Evolutionary conservation across 2,113 vertebrate genomes (phyloP).

Genomic region (Etheostoma cragini): DNA sequence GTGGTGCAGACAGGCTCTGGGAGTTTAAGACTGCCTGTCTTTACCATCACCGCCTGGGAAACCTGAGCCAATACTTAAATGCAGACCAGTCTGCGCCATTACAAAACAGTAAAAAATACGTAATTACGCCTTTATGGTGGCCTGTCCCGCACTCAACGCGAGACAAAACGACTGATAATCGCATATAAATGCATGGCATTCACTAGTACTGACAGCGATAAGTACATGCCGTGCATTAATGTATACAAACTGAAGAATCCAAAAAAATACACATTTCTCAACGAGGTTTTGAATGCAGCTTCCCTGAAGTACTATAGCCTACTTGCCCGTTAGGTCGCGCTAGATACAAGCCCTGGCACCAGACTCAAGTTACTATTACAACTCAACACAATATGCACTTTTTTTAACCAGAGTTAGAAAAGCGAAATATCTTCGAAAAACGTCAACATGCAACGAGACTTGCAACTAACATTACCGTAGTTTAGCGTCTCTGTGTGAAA

Average conservation of each 20-base stretch:
- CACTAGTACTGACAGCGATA: background rate
- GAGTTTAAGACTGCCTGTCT: constrained; percentile 50
- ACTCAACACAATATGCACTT: accelerated
- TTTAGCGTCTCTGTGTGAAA: background rate
- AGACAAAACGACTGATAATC: background rate
- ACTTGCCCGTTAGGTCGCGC: background rate
- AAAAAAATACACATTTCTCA: background rate
- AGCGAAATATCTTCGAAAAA: background rate
- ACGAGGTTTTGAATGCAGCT: background rate
- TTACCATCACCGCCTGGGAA: constrained; percentile 27
- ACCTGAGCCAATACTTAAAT: constrained; percentile 26
- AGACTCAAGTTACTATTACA: background rate
- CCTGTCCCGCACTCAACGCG: background rate
- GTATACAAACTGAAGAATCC: background rate
- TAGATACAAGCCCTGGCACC: background rate
- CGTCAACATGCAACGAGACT: background rate
- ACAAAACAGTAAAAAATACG: background rate
- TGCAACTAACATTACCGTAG: accelerated
- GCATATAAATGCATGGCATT: background rate
- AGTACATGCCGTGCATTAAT: background rate
- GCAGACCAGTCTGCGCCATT: background rate
- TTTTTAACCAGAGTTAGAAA: background rate
- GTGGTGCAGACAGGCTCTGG: constrained; percentile 6
- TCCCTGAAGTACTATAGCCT: too few species aligned
- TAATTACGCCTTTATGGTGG: background rate